Base-by-base conservation (phyloP, 2,888 invertebrate genomes). In the Apodemia zela region DNA sequence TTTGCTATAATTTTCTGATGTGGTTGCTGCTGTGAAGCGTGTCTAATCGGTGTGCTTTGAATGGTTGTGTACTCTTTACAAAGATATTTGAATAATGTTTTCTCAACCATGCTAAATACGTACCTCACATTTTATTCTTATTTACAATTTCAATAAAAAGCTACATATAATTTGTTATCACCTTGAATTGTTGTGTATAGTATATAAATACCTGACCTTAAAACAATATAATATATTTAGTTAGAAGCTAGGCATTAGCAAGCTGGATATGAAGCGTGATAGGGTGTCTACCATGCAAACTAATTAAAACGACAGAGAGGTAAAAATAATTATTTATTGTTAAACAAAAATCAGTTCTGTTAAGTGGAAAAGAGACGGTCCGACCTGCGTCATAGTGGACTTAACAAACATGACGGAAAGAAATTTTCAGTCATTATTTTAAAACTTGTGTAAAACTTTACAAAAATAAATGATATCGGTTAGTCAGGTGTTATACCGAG, bases 401-500 rank as follows among this genome's bases (percentile, higher is more conserved):
- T 79, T 82, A 80, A 77, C 78, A 82, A 82, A 84, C 81, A 85
- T 84, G 81, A 79, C 80, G 79, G 7, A 57, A 57, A 57, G 15
- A 29, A 57, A 1, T 15, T 57, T 57, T 57, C 54, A 29, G 54
- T 57, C 54, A 85, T 74, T 73, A 69, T 76, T 77, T 71, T 72
- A 67, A 75, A 76, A 66, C 70, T 73, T 72, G 73, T 77, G 73
- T 73, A 81, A 80, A 79, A 79, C 78, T 73, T 72, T 81, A 80
- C 76, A 85, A 84, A 87, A 87, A 85, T 87, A 87, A 76, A 85
- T 81, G 83, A 84, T 82, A 80, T 85, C 75, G 80, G 87, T 89
- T 89, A 89, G 84, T 87, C 76, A 78, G 84, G 84, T 82, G 88
- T 89, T 89, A 89, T 89, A 91, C 90, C 90, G 89, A 89, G 89